Base-by-base conservation (phyloP, 2,113 vertebrate species). In the Myodes glareolus region DNA sequence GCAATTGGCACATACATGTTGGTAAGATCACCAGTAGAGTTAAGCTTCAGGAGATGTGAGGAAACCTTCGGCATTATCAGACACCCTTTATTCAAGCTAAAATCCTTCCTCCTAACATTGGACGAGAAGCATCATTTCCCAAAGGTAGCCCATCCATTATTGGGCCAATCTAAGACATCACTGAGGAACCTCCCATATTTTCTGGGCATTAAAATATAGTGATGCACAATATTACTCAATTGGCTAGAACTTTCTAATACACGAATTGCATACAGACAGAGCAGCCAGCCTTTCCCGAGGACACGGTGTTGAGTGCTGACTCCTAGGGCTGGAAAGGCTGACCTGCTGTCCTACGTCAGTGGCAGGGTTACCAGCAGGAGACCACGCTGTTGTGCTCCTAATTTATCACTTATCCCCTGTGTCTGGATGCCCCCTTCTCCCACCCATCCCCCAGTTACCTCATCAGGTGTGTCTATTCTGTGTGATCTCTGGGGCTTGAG, bases 401-500 rank as follows among this genome's bases (percentile, higher is more conserved):
- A 95, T 76, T 84, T 76, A 92, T 90, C 67, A 94, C 50, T 91
- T 36, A 78, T 76, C 84, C 39, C 65, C 77, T 47, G 58, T 91
- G 68, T 33, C 75, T 94, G 25, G 47, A 67, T 63, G 42, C 50
- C 84, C 93, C 63, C 70, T 19, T 21, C 55, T 21, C 6, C 55
- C 1, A 19, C 58, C 17, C 13, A 5, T 42, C 84, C 88, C 55
- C 70, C 63, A 88, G 88, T 27, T n/a, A 91, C 33, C 78, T 81
- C 36, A 70, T 73, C 91, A 90, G 10, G 12, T 70, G 75, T 88
- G 61, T 9, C 92, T 95, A 67, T 90, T 92, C 63, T 88, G 33
- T 81, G 80, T 92, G 47, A 61, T 92, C 61, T 95, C 55, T 90
- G 10, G 27, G 61, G 45, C 45, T 73, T 87, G 50, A 80, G 84